A percentile compares a stretch with the other conserved stretches of the same genome.
phyloP scores from a whole-genome alignment of 1,140 invertebrate genomes.

The Acromyrmex charruanus region DNA sequence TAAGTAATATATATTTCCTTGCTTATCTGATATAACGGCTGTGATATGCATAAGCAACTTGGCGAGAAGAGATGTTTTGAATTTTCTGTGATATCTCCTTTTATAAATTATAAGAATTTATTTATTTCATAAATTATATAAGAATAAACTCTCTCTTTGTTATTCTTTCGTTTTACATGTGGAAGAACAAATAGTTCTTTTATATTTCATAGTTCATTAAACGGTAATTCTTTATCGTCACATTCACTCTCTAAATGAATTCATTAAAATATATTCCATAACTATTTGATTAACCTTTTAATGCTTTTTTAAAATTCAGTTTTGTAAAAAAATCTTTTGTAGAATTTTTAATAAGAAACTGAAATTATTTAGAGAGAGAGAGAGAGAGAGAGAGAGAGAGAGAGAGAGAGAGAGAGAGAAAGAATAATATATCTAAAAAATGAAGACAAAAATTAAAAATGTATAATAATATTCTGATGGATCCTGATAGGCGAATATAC shows the following conservation, averaged over 20 bases:
- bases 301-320: not conserved
- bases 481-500: not conserved
- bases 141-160: not conserved
- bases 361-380: too few species aligned
- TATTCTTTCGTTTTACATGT: not conserved
- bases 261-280: not conserved
- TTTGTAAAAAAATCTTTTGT: not conserved
- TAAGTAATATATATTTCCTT: not conserved
- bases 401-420: too few species aligned
- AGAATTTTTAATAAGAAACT: not conserved
- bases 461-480: too few species aligned
- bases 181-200: not conserved
- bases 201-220: not conserved
- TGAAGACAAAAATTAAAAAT: not conserved
- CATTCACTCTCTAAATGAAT: not conserved
- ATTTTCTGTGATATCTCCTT: not conserved
- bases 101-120: not conserved
- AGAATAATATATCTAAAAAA: not conserved
- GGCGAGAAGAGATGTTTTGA: not conserved
- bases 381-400: too few species aligned
- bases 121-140: not conserved
- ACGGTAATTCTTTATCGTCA: not conserved
- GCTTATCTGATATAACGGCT: constrained; percentile 25
- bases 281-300: not conserved
- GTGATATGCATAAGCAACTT: constrained; percentile 6